These are phyloP conservation scores for Harpalus rubripes DNA, from an alignment of 2,888 invertebrate genomes.

Conservation along the genomic window DNA sequence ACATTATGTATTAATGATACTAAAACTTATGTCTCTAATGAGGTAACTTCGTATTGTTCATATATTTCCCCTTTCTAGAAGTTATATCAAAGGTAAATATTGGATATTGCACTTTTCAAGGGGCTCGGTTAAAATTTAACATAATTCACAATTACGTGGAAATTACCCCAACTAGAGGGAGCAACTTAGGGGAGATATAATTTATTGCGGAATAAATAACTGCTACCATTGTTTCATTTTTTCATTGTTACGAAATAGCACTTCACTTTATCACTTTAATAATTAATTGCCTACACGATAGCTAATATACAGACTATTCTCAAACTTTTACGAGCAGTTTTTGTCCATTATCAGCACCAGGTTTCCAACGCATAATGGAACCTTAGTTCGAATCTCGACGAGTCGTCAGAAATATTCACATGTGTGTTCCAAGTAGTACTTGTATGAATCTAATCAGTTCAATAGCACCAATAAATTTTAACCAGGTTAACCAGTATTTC, in stretches of 20 bases:
- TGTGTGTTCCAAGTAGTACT: no score
- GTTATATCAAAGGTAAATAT: slow-evolving; percentile 2
- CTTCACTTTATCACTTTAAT: slow-evolving; percentile 33
- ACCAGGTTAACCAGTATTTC: not conserved
- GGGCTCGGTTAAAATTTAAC: slow-evolving; percentile 15
- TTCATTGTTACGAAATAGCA: slow-evolving; percentile 41
- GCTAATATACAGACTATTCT: not conserved
- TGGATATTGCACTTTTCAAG: slow-evolving; percentile 19
- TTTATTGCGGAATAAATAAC: slow-evolving; percentile 57
- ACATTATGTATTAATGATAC: slow-evolving; percentile 9
- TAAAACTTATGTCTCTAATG: slow-evolving; percentile 7
- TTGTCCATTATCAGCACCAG: slow-evolving; percentile 5
- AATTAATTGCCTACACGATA: slow-evolving; percentile 24
- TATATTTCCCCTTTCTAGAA: not conserved
- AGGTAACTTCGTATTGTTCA: slow-evolving; percentile 16
- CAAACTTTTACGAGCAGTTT: not conserved
- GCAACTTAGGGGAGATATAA: slow-evolving; percentile 41
- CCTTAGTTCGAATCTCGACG: not conserved
- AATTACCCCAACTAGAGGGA: slow-evolving; percentile 19
- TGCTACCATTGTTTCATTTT: slow-evolving; percentile 48
- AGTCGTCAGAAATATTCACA: no score
- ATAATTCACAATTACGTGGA: slow-evolving; percentile 43
- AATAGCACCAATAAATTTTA: not conserved
- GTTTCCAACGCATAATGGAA: not conserved
- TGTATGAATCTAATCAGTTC: no score